These are phyloP conservation scores for Nineta flava DNA, from an alignment of 2,888 invertebrate species.

Conservation along the genomic window DNA sequence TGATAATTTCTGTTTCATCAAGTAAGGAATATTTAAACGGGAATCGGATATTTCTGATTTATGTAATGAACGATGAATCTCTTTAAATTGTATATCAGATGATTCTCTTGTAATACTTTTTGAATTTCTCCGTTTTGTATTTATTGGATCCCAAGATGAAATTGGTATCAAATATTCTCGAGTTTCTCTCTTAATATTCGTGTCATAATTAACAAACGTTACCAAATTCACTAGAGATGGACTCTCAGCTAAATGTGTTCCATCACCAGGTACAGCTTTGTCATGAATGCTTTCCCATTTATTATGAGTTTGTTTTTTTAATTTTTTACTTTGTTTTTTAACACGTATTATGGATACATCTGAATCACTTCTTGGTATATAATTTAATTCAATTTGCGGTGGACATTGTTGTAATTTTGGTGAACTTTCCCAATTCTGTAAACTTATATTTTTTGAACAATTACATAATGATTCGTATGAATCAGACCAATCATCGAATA, in stretches of 20 bases:
- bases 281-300: slow-evolving; percentile 31
- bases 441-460: not conserved
- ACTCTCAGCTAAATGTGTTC: slow-evolving; percentile 36
- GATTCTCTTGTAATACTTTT: not conserved
- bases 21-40: not conserved
- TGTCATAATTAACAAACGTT: slow-evolving; percentile 30
- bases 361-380: slow-evolving; percentile 38
- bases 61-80: slow-evolving; percentile 1
- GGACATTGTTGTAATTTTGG: not conserved
- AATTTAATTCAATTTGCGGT: not conserved
- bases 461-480: not conserved
- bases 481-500: not conserved
- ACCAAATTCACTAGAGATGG: slow-evolving; percentile 42
- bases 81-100: not conserved
- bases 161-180: slow-evolving; percentile 37
- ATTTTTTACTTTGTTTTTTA: slow-evolving; percentile 24
- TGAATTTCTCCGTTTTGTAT: not conserved
- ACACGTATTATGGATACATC: slow-evolving; percentile 40
- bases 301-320: slow-evolving; percentile 19
- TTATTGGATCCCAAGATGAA: slow-evolving; percentile 37
- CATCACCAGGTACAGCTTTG: slow-evolving; percentile 34
- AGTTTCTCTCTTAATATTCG: slow-evolving; percentile 18
- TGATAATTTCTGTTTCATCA: slow-evolving; percentile 3
- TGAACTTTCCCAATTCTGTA: not conserved
- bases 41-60: not conserved